Evolutionary conservation across 2,888 invertebrate genomes (phyloP).

Genomic region (Drymonia ruficornis): DNA sequence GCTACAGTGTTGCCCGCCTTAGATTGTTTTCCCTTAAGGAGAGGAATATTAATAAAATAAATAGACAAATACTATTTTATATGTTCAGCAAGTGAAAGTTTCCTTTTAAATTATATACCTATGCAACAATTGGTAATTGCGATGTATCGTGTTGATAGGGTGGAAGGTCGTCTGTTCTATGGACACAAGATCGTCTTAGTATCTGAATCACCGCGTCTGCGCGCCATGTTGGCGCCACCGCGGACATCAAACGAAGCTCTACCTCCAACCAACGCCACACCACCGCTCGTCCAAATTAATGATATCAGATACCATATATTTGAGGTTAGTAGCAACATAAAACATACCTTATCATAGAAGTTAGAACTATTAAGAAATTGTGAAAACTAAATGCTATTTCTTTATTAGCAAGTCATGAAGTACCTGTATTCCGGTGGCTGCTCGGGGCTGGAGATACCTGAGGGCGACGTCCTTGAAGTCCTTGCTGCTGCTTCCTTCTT

Average conservation of each 20-base stretch:
- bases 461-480: constrained; percentile 92
- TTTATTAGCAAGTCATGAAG: constrained; percentile 93
- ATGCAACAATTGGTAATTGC: not conserved
- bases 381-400: not conserved
- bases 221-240: constrained; percentile 90
- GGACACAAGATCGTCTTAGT: constrained; percentile 97
- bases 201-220: constrained; percentile 93
- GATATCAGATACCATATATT: constrained; percentile 97
- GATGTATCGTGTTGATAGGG: constrained; percentile 77
- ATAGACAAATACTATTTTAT: no score
- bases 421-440: constrained; percentile 96
- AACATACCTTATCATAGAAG: not conserved
- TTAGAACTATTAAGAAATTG: not conserved
- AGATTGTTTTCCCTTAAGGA: not conserved
- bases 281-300: constrained; percentile 95
- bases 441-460: constrained; percentile 90
- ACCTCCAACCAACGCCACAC: constrained; percentile 54
- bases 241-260: constrained; percentile 53
- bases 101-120: not conserved
- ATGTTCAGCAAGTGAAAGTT: not conserved
- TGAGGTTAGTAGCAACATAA: constrained; percentile 84
- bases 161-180: constrained; percentile 95
- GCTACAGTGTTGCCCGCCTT: not conserved
- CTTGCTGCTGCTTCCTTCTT: constrained; percentile 97
- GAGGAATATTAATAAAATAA: no score